Evolutionary conservation across 2,888 invertebrate genomes (phyloP).

Genomic region (Polylopha cassiicola): DNA sequence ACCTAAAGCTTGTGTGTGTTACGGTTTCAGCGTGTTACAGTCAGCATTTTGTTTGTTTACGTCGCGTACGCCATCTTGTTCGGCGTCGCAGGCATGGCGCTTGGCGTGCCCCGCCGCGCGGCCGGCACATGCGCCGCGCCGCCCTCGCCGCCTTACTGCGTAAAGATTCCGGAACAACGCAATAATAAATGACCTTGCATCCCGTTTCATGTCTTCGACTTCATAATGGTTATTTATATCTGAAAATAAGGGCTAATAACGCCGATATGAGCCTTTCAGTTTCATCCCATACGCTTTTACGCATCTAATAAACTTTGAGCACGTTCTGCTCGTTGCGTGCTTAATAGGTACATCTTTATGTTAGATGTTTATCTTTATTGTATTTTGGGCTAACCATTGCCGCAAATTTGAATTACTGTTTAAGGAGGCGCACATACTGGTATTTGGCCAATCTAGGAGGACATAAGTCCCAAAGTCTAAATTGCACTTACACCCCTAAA

Average conservation of each 20-base stretch:
- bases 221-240: constrained; percentile 30
- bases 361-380: no score
- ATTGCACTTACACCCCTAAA: no score
- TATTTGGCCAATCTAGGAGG: no score
- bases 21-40: not conserved
- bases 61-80: constrained; percentile 33
- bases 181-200: constrained; percentile 37
- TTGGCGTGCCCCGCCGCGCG: constrained; percentile 38
- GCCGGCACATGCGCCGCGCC: constrained; percentile 15
- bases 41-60: constrained; percentile 36
- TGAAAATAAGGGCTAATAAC: constrained; percentile 16
- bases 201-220: constrained; percentile 25
- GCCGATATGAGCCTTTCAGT: constrained; percentile 17
- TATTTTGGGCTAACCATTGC: no score
- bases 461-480: no score
- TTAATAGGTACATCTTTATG: constrained; percentile 2
- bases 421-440: no score
- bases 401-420: no score
- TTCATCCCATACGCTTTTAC: constrained; percentile 15
- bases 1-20: not conserved
- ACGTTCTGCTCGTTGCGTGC: constrained; percentile 3
- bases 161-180: constrained; percentile 35
- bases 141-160: constrained; percentile 23
- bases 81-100: constrained; percentile 18
- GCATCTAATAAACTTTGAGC: constrained; percentile 16